Conservation (phyloP, 1,140 invertebrate genomes). For the Trichonephila clavata region DNA sequence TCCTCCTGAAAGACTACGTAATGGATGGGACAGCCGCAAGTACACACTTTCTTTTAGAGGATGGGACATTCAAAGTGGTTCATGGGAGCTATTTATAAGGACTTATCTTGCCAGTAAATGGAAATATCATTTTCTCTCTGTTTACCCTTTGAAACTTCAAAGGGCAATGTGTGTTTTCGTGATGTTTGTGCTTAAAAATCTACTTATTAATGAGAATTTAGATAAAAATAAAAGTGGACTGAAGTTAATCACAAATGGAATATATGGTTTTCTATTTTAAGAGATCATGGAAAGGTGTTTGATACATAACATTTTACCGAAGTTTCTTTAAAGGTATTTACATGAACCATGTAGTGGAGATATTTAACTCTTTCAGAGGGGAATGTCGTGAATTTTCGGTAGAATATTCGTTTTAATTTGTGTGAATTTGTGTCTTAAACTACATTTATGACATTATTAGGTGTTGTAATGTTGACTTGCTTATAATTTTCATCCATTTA, state of each 20-base stretch:
- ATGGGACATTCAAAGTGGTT: neutral
- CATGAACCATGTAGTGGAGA: neutral
- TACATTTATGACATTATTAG: too few relatives aligned
- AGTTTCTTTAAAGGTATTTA: constrained; percentile 19
- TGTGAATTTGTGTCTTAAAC: neutral
- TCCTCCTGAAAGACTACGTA: constrained; percentile 13
- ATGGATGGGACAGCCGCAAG: neutral
- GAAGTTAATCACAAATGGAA: neutral
- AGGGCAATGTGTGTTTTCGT: neutral
- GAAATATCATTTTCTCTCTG: constrained; percentile 15
- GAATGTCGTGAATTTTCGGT: neutral
- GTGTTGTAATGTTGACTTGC: too few relatives aligned
- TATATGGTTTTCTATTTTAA: constrained; percentile 48
- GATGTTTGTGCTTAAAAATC: constrained; percentile 38
- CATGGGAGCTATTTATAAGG: neutral
- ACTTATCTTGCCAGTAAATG: neutral
- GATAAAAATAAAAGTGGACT: neutral
- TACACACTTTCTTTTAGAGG: neutral
- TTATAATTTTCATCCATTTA: neutral
- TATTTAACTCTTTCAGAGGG: neutral
- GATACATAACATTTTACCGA: constrained; percentile 27
- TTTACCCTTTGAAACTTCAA: neutral
- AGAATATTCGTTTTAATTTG: neutral
- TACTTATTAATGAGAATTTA: constrained; percentile 35
- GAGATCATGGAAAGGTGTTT: constrained; percentile 6